Evolutionary conservation across 2,888 invertebrate species (phyloP).

Genomic region (Stenichneumon culpator): DNA sequence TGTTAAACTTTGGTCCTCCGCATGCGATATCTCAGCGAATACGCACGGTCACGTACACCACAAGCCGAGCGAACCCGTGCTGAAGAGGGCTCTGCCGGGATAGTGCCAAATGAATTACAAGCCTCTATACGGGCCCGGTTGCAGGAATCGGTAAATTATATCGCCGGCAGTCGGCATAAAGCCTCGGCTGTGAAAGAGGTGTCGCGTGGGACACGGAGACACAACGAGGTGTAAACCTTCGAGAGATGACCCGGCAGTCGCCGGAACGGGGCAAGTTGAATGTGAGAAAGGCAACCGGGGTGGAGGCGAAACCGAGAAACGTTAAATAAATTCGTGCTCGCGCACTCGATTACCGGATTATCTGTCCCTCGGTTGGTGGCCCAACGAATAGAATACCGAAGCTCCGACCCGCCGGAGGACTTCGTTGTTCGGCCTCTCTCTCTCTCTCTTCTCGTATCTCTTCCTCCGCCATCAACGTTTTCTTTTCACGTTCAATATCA

Average conservation of each 20-base stretch:
- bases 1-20: conserved; percentile 24
- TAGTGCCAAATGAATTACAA: conserved; percentile 52
- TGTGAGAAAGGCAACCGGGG: conserved; percentile 35
- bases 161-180: conserved; percentile 14
- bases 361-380: conserved; percentile 55
- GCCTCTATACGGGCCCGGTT: conserved; percentile 29
- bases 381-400: conserved; percentile 46
- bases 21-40: conserved; percentile 7
- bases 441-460: background rate
- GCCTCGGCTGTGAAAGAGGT: background rate
- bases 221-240: background rate
- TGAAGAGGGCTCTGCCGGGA: background rate
- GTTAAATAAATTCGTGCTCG: conserved; percentile 73
- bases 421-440: background rate
- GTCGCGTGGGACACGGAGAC: conserved; percentile 8
- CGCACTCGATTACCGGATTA: conserved; percentile 73
- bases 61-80: background rate
- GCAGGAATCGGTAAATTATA: conserved; percentile 62
- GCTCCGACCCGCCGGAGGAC: conserved; percentile 32
- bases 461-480: background rate
- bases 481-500: conserved; percentile 1
- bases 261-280: background rate
- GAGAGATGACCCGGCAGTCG: background rate
- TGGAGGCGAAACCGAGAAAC: conserved; percentile 56
- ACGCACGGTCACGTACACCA: conserved; percentile 42